phyloP scores from a whole-genome alignment of 2,113 vertebrate species.

The Arvicanthis niloticus region DNA sequence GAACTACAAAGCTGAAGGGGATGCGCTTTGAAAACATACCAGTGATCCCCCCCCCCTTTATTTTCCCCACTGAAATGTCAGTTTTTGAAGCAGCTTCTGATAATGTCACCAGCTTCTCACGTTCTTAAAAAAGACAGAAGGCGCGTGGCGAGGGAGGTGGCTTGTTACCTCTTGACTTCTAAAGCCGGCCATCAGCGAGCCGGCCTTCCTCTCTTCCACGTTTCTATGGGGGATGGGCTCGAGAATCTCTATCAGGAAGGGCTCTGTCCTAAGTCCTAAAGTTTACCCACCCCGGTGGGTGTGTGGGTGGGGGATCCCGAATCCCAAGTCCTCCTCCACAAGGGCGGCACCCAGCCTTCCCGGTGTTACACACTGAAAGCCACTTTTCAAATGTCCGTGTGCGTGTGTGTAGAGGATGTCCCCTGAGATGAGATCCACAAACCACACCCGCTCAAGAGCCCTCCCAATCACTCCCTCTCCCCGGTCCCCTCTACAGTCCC shows the following conservation, averaged over 20 bases:
- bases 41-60: neutral
- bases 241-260: neutral
- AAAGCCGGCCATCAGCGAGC: neutral
- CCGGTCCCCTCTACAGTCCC: neutral
- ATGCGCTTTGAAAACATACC: neutral
- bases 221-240: neutral
- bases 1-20: conserved; percentile 25
- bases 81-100: conserved; percentile 48
- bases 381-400: conserved; percentile 28
- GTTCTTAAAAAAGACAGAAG: neutral
- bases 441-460: neutral
- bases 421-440: neutral
- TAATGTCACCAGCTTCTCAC: conserved; percentile 54
- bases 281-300: neutral
- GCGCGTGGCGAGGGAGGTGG: conserved; percentile 2
- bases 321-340: neutral
- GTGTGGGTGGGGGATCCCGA: neutral
- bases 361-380: neutral
- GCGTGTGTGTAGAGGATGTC: neutral
- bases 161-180: conserved; percentile 24
- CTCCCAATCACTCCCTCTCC: neutral
- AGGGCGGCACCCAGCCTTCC: neutral
- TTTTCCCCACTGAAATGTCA: conserved; percentile 49
- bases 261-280: neutral
- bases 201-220: neutral